Conservation (phyloP, 2,888 invertebrate species). For the Brachycybe producta region DNA sequence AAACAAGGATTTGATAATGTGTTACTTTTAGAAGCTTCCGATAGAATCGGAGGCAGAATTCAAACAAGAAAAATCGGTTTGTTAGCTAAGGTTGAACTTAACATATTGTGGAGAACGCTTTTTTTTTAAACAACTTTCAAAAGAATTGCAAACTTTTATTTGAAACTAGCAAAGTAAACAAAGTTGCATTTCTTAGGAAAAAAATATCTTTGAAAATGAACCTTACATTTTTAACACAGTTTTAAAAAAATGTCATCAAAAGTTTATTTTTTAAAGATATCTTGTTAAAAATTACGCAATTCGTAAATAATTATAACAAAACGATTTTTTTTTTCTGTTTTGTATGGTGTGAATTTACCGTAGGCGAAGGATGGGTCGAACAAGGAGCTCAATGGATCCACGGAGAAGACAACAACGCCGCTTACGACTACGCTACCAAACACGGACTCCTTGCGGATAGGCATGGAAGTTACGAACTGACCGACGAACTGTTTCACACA, state of each 20-base stretch:
- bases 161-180: not conserved
- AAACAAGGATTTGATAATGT: slow-evolving; percentile 65
- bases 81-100: not conserved
- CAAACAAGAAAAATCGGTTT: slow-evolving; percentile 57
- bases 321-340: no score
- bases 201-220: no score
- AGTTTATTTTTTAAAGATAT: no score
- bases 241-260: no score
- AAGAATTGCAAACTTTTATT: no score
- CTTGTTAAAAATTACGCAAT: no score
- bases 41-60: slow-evolving; percentile 68
- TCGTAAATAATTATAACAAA: no score
- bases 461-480: not conserved
- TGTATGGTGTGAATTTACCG: no score
- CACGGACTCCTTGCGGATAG: slow-evolving; percentile 32
- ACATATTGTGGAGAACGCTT: not conserved
- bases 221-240: no score
- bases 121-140: not conserved
- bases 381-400: slow-evolving; percentile 70
- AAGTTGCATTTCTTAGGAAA: no score
- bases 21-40: slow-evolving; percentile 64
- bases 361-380: slow-evolving; percentile 38
- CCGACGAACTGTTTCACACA: not conserved
- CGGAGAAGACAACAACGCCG: slow-evolving; percentile 47
- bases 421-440: slow-evolving; percentile 38